Percentiles rank a stretch among this genome's conserved stretches.
Conservation (phyloP, 1,140 invertebrate genomes). For the Andricus grossulariae region DNA sequence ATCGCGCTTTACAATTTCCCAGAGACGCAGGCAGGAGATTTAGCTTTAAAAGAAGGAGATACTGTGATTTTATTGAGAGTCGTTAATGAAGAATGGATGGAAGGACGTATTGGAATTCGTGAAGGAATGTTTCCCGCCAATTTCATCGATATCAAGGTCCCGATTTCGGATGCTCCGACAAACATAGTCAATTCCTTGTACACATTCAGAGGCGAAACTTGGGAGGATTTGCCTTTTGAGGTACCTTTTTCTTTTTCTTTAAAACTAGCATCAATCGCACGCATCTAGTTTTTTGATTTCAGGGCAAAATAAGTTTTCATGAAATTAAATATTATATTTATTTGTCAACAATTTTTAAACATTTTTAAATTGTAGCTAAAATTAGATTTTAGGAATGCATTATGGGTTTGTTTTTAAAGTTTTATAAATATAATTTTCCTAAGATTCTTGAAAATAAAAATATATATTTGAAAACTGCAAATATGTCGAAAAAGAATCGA, state of each 20-base stretch:
- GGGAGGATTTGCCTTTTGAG: slow-evolving; percentile 79
- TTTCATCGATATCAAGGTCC: slow-evolving; percentile 86
- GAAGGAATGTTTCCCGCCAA: slow-evolving; percentile 89
- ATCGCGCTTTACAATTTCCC: slow-evolving; percentile 86
- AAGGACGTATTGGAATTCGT: slow-evolving; percentile 79
- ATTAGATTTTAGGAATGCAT: no score
- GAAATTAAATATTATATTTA: no score
- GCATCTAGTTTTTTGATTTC: no score
- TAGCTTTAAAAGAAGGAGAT: slow-evolving; percentile 84
- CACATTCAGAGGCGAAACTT: slow-evolving; percentile 79
- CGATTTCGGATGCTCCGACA: slow-evolving; percentile 74
- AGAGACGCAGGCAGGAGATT: slow-evolving; percentile 82
- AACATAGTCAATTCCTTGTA: slow-evolving; percentile 78
- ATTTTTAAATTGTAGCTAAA: no score
- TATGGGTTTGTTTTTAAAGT: no score
- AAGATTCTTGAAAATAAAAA: no score
- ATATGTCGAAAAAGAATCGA: no score
- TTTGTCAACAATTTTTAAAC: no score
- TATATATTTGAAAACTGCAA: no score
- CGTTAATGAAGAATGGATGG: slow-evolving; percentile 88
- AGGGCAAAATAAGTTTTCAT: no score
- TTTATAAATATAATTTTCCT: no score
- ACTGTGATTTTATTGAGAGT: slow-evolving; percentile 81
- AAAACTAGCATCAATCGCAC: no score
- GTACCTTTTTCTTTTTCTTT: slow-evolving; percentile 63